Percentiles rank a stretch among this genome's conserved stretches.
phyloP scores from a whole-genome alignment of 1,140 invertebrate genomes.

The roundworm (Caenorhabditis elegans) region WBcel235 BX284602.5:6179001-6179500 shows the following conservation, averaged over 20 bases:
- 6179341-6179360: not conserved
- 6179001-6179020: not conserved
- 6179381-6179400: too few species aligned
- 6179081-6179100: not conserved
- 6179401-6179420: not conserved
- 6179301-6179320: too few species aligned
- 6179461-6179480: too few species aligned
- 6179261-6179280: not conserved
- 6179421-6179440: not conserved
- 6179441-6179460: not conserved
- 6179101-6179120: not conserved
- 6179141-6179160: conserved; percentile 19
- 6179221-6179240: not conserved
- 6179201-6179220: not conserved
- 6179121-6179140: conserved; percentile 9
- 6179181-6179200: conserved; percentile 9
- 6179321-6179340: too few species aligned
- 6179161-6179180: conserved; percentile 14
- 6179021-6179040: not conserved
- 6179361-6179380: not conserved
- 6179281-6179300: not conserved
- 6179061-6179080: not conserved
- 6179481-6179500: too few species aligned
- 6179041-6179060: not conserved
- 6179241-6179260: conserved; percentile 16